Base-by-base conservation (phyloP, 2,797 vertebrate genomes). In the Siniperca scherzeri region DNA sequence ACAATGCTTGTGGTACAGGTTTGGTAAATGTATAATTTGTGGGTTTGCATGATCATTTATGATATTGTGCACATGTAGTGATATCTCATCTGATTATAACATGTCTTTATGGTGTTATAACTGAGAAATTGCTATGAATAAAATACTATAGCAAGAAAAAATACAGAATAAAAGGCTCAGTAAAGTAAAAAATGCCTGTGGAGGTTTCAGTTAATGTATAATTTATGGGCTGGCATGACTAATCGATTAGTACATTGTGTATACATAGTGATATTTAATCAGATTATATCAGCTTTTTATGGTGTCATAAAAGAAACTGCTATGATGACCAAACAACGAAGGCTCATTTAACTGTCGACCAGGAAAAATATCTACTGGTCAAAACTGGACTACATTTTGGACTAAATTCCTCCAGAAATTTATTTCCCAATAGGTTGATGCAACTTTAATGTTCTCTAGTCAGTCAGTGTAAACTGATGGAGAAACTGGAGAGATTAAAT, bases 401-500 rank as follows among this genome's bases (percentile, higher is more conserved):
- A 33, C 71, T 21, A 11, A 36, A 68, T 65, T 68, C 53, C 53
- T 70, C 14, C 71, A 17, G 48, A 61, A 70, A 70, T 46, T 65
- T 53, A 33, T 36, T 17, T 62, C 4, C 59, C 17, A 25, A 30
- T 7, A 14, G 22, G 2, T 0, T 55, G 60, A 78, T 77, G 72
- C 25, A 5, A 5, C 61, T 87, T 88, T 61, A 87, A 80, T 50
- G 74, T 60, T n/a, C 48, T 12, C 52, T 11, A 25, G 79, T 74
- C 53, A 42, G 57, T 84, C 62, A 62, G 42, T 12, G 19, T 36
- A 46, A 85, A 60, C 38, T 16, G 33, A 64, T 8, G 69, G 57
- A 38, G 17, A 50, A 62, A 66, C 65, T 0, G 30, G 30, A 68
- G 46, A 21, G n/a, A 66, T 70, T 50, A 59, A 82, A 70, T 67